Evolutionary conservation across 64 coral and sea anemone genomes (phyloP), one percentile per base, ranked within the genome.

Genomic region (Pachyseris speciosa): DNA sequence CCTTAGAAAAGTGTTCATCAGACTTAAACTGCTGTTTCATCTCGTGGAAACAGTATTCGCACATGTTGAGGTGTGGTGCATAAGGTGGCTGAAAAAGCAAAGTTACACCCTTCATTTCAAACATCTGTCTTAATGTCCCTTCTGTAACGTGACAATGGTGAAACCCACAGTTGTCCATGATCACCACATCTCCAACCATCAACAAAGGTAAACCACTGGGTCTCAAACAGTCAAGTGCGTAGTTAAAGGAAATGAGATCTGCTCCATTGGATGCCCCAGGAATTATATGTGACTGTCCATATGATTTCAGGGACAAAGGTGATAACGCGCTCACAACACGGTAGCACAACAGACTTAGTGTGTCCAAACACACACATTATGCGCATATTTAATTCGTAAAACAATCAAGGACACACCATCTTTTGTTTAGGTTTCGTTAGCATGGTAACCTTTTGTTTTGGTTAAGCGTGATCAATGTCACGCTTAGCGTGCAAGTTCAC

Each of bases 141-240:
- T 75, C 72, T 12, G 72, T 75, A 26, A 47, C 28, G 1, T 40
- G 19, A 7, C 72, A 17, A 22, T 75, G 72, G 13, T 75, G 72
- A 13, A 75, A 75, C 19, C 72, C 42, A 43, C 72, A 75, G 29
- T 75, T 75, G 22, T 75, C 72, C 40, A 48, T 75, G 24, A 70
- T 70, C 3, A 75, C 37, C 19, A 16, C n/a, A 49, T 87, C 31
- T 11, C 83, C 83, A 30, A 33, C 59, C 39, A 85, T 39, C 7
- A 85, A 85, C 38, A 85, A 31, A 43, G 59, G 59, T 40, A 67
- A 17, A 2, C 83, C 63, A 67, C 67, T 64, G 8, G 24, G n/a
- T 12, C 39, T 67, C 47, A 24, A 16, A 27, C 59, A 64, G 25
- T 37, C 39, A 40, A 85, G 59, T 67, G 59, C 36, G 67, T 85